A percentile compares a stretch with the other conserved stretches of the same genome.
phyloP scores from a whole-genome alignment of 2,797 vertebrate species.

The Adelosebastes latens region DNA sequence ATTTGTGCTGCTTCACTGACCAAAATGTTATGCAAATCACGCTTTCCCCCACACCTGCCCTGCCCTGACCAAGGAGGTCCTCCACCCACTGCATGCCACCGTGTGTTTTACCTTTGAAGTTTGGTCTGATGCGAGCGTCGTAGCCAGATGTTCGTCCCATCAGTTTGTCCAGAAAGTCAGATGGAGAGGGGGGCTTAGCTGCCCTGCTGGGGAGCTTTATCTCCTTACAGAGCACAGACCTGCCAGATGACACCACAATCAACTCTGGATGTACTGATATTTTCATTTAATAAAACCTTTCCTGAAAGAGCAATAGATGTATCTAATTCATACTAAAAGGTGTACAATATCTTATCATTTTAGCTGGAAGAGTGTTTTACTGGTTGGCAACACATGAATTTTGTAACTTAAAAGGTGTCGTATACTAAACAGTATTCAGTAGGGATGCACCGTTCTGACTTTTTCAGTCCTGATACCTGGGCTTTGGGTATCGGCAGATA shows the following conservation, averaged over 20 bases:
- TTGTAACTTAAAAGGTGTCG: not conserved
- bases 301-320: no score
- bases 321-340: not conserved
- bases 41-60: constrained; percentile 55
- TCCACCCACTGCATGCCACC: not conserved
- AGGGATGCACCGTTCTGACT: no score
- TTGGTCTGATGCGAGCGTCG: constrained; percentile 92
- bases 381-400: not conserved
- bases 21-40: constrained; percentile 27
- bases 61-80: constrained; percentile 24
- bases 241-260: constrained; percentile 57
- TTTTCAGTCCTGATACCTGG: no score
- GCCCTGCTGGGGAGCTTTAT: constrained; percentile 82
- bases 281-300: not conserved
- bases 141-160: constrained; percentile 95
- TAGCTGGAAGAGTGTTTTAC: not conserved
- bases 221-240: constrained; percentile 87
- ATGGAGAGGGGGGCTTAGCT: constrained; percentile 87
- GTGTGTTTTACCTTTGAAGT: constrained; percentile 91
- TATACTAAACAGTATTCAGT: not conserved
- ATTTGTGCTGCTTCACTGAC: constrained; percentile 61
- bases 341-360: not conserved
- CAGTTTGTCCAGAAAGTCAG: constrained; percentile 94
- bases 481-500: no score
- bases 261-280: not conserved